Percentiles rank a stretch among this genome's conserved stretches.
These are phyloP conservation scores for Hyposmocoma kahamanoa DNA, from an alignment of 1,140 invertebrate species.

Conservation along the genomic window DNA sequence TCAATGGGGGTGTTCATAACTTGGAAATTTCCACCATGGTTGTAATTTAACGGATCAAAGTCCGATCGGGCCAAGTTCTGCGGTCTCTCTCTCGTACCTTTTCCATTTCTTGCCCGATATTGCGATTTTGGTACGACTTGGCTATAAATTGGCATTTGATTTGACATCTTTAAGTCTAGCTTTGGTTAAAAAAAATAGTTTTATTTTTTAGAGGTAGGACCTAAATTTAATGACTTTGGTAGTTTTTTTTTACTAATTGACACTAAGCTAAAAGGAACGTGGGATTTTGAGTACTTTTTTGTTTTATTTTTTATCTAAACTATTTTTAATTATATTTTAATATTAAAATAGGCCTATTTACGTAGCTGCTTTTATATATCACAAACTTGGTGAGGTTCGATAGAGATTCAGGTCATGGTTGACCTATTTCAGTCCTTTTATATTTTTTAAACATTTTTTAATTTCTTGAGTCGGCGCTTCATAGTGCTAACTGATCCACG, in stretches of 20 bases:
- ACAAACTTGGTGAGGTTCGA: not conserved
- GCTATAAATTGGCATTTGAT: slow-evolving; percentile 69
- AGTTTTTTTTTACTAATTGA: slow-evolving; percentile 33
- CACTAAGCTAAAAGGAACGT: slow-evolving; percentile 51
- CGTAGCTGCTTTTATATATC: slow-evolving; percentile 1
- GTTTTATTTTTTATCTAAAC: not conserved
- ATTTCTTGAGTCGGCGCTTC: not conserved
- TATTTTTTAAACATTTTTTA: not conserved
- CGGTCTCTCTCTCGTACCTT: slow-evolving; percentile 17
- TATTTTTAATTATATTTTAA: not conserved
- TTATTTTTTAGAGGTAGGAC: slow-evolving; percentile 7
- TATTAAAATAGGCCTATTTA: slow-evolving; percentile 8
- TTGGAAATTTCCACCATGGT: slow-evolving; percentile 66
- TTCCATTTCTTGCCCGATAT: slow-evolving; percentile 40
- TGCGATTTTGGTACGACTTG: slow-evolving; percentile 66
- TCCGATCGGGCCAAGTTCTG: slow-evolving; percentile 36
- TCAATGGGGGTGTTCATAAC: slow-evolving; percentile 27
- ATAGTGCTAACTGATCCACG: not conserved
- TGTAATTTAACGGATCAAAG: slow-evolving; percentile 68
- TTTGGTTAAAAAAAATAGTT: slow-evolving; percentile 56
- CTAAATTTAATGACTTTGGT: slow-evolving; percentile 32
- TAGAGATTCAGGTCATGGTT: not conserved
- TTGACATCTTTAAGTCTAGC: slow-evolving; percentile 61
- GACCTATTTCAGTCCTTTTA: not conserved
- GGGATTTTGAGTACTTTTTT: not conserved